These are phyloP conservation scores for Pterostichus niger DNA, from an alignment of 2,888 invertebrate genomes.

Conservation along the genomic window DNA sequence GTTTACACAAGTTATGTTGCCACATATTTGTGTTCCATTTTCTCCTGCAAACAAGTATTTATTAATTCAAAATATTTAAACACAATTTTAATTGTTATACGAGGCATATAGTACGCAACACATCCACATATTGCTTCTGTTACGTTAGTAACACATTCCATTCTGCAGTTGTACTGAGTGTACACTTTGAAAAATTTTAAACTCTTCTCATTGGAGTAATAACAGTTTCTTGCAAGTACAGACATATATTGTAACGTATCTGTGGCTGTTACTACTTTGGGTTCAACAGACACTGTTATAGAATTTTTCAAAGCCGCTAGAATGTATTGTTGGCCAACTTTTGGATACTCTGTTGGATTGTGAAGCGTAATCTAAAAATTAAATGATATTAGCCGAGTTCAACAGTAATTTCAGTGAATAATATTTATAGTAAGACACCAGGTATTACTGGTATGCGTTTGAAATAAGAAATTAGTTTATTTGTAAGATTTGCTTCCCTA, in stretches of 20 bases:
- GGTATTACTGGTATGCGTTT: too few species aligned
- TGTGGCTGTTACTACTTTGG: slow-evolving; percentile 71
- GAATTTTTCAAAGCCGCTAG: slow-evolving; percentile 70
- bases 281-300: slow-evolving; percentile 69
- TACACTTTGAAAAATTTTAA: slow-evolving; percentile 71
- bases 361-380: slow-evolving; percentile 69
- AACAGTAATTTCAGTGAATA: too few species aligned
- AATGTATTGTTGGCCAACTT: slow-evolving; percentile 70
- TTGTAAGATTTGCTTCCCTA: too few species aligned
- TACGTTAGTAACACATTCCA: slow-evolving; percentile 71
- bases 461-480: too few species aligned
- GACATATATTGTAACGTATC: slow-evolving; percentile 69
- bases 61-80: too few species aligned
- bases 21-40: too few species aligned
- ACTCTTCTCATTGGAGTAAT: slow-evolving; percentile 70
- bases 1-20: too few species aligned
- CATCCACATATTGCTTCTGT: slow-evolving; percentile 70
- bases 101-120: slow-evolving; percentile 71
- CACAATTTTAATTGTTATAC: slow-evolving; percentile 67
- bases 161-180: slow-evolving; percentile 71
- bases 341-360: slow-evolving; percentile 72
- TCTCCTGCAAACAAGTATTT: too few species aligned
- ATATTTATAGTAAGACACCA: too few species aligned
- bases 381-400: too few species aligned
- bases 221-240: slow-evolving; percentile 70